Evolutionary conservation across 2,797 vertebrate genomes (phyloP).

Genomic region (Heterohyrax brucei): DNA sequence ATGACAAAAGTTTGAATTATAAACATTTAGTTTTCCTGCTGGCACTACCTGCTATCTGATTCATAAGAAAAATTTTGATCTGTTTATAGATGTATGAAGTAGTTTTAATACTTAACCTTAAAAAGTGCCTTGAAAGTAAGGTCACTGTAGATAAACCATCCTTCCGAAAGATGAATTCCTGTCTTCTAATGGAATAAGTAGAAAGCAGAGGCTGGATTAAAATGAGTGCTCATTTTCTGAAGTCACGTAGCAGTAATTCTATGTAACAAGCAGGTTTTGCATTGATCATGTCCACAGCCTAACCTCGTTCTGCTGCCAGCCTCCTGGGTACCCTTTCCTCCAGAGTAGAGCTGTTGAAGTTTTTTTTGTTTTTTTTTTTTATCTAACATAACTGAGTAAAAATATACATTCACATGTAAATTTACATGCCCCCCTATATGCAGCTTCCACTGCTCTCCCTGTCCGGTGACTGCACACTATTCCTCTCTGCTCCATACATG

Average conservation of each 20-base stretch:
- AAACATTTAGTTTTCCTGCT: slow-evolving; percentile 3
- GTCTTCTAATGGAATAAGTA: slow-evolving; percentile 42
- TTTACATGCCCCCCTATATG: too few relatives aligned
- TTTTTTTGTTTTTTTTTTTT: too few relatives aligned
- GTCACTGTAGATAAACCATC: background rate
- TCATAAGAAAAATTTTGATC: slow-evolving; percentile 42
- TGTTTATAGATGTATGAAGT: slow-evolving; percentile 13
- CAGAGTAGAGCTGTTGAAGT: slow-evolving; percentile 35
- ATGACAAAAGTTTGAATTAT: slow-evolving; percentile 28
- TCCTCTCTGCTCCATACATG: too few relatives aligned
- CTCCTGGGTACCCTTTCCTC: background rate
- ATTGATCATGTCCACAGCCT: background rate
- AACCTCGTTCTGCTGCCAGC: background rate
- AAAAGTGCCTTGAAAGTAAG: slow-evolving; percentile 39
- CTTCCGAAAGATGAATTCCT: background rate
- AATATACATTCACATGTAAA: too few relatives aligned
- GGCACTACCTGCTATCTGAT: background rate
- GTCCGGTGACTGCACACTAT: too few relatives aligned
- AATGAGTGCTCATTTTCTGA: background rate
- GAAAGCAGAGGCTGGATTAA: slow-evolving; percentile 2
- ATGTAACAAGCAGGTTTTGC: background rate
- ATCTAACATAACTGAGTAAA: too few relatives aligned
- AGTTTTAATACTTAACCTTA: slow-evolving; percentile 10
- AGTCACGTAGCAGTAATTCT: slow-evolving; percentile 32
- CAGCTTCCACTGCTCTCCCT: too few relatives aligned